Evolutionary conservation across 2,888 invertebrate genomes (phyloP).

Genomic region (Meliscaeva auricollis): DNA sequence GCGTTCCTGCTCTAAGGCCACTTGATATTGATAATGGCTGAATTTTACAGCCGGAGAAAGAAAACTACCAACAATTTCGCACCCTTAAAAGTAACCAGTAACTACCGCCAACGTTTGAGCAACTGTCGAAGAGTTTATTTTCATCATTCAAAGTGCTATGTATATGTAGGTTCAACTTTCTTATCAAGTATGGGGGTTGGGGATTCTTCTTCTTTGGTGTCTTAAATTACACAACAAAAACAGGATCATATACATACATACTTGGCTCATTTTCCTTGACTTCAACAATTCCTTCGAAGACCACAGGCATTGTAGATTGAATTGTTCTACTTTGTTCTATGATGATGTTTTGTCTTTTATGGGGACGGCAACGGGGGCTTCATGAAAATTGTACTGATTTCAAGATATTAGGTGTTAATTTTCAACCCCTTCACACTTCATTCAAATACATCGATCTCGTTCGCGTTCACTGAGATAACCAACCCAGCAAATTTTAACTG

Average conservation of each 20-base stretch:
- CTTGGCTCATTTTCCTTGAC: slow-evolving; percentile 55
- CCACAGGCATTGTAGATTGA: slow-evolving; percentile 66
- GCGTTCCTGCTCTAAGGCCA: slow-evolving; percentile 49
- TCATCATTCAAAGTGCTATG: slow-evolving; percentile 57
- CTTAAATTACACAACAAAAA: slow-evolving; percentile 69
- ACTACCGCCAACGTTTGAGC: slow-evolving; percentile 35
- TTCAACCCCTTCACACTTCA: slow-evolving; percentile 76
- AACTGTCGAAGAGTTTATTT: slow-evolving; percentile 73
- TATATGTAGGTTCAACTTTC: slow-evolving; percentile 69
- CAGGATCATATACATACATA: slow-evolving; percentile 69
- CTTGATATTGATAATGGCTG: slow-evolving; percentile 70
- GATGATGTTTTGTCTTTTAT: slow-evolving; percentile 35
- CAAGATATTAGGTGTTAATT: slow-evolving; percentile 78
- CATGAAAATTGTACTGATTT: slow-evolving; percentile 77
- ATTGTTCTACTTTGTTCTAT: slow-evolving; percentile 67
- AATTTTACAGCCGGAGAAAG: slow-evolving; percentile 33
- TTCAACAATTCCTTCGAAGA: slow-evolving; percentile 45
- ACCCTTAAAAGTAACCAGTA: slow-evolving; percentile 16
- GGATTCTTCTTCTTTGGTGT: slow-evolving; percentile 49
- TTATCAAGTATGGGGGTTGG: slow-evolving; percentile 67
- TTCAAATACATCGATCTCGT: slow-evolving; percentile 69
- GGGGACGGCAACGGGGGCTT: too few relatives aligned
- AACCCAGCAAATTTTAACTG: slow-evolving; percentile 63
- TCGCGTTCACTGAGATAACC: slow-evolving; percentile 36
- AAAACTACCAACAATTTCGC: slow-evolving; percentile 25